Base-by-base conservation (phyloP, 2,888 invertebrate genomes). In the Lordiphosa fenestrarum region DNA sequence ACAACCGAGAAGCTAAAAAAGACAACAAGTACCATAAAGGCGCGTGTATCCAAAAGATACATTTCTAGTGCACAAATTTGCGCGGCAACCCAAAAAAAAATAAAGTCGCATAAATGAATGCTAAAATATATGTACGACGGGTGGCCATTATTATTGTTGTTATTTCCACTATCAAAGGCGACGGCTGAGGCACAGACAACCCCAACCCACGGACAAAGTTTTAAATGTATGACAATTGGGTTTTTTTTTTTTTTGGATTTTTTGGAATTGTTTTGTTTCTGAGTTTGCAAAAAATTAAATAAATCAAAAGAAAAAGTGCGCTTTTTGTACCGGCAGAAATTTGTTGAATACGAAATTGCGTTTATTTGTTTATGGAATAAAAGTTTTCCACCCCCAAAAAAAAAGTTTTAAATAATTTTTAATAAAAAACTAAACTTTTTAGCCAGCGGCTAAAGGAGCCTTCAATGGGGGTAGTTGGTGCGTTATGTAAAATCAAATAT, bases 71-170 rank as follows among this genome's bases (percentile, higher is more conserved):
- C 75, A 67, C 66, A 60, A 71, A 64, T 54, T 73, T 57, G 68
- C 76, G 77, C 81, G 80, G 83, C 59, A 81, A 76, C 66, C 61
- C 65, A 37, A 42, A 56, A 53, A 52, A 33, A 41, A 58, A 55
- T 38, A 44, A 51, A 44, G 38, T 72, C 76, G 84, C 77, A 84
- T 84, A 77, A 71, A 84, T 84, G 82, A 77, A 77, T 77, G 77
- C 73, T 73, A 59, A 77, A 77, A 77, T 73, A 77, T 76, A 77
- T 84, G 73, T 73, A 39, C 33, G 66, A 23, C 49, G 10, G 48
- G 12, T 12, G 48, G 23, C 48, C 48, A 48, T 64, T 71, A 58
- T 69, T 63, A 63, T 40, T 59, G 56, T 54, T 71, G 52, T 61
- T 77, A 56, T 61, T 72, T 52, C 60, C 56, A 69, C 77, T 76